Percentiles rank a stretch among this genome's conserved stretches.
Evolutionary conservation across 2,113 vertebrate genomes (phyloP).

Genomic region (Tiliqua scincoides): DNA sequence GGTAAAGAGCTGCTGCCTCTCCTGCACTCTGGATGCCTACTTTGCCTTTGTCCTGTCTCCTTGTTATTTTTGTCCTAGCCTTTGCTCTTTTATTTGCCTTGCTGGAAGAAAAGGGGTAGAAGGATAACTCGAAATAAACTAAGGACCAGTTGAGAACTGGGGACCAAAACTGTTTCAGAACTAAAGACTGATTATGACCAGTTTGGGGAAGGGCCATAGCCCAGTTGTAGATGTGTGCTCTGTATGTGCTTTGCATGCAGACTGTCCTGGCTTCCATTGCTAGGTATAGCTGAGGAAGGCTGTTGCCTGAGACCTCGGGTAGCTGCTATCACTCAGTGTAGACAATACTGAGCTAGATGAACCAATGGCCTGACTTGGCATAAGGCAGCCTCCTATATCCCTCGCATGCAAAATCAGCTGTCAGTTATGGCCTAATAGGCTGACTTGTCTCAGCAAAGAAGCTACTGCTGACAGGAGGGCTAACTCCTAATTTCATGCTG

Average conservation of each 20-base stretch:
- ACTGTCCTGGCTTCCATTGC: too few species aligned
- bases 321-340: too few species aligned
- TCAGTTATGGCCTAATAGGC: background rate
- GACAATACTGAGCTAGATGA: too few species aligned
- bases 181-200: background rate
- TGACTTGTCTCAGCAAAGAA: background rate
- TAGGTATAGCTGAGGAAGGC: too few species aligned
- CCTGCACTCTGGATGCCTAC: background rate
- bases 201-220: too few species aligned
- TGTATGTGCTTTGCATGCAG: too few species aligned
- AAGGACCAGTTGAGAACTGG: background rate
- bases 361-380: too few species aligned
- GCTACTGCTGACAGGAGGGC: background rate
- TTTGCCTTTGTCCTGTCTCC: background rate
- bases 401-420: background rate
- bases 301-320: too few species aligned
- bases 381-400: too few species aligned
- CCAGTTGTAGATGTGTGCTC: too few species aligned
- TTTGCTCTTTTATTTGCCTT: background rate
- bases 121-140: background rate
- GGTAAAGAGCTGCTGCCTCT: too few species aligned
- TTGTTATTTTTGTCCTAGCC: background rate
- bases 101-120: background rate
- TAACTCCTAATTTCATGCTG: background rate
- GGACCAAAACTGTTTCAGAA: too few species aligned